phyloP scores from a whole-genome alignment of 1,140 invertebrate species.

The Plutomurus gul region DNA sequence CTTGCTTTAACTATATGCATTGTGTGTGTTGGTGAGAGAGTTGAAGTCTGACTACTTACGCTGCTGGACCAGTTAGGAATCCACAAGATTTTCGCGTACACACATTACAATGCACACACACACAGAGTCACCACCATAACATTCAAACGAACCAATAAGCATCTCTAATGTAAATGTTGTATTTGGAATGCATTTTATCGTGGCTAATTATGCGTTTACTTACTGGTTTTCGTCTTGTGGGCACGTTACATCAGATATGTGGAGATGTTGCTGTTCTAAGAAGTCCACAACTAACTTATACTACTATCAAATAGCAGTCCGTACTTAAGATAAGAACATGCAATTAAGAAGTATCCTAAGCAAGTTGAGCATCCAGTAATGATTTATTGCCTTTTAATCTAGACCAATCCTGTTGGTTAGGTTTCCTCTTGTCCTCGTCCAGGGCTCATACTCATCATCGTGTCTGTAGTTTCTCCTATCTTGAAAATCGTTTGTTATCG shows the following conservation, averaged over 20 bases:
- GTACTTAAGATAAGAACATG: conserved; percentile 25
- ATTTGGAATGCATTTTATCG: neutral
- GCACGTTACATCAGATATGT: neutral
- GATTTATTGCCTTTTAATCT: conserved; percentile 21
- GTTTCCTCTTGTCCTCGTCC: neutral
- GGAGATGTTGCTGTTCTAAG: neutral
- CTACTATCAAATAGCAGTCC: neutral
- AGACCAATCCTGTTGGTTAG: no score
- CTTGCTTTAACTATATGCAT: no score
- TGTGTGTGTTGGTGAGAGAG: no score
- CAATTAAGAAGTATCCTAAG: conserved; percentile 12
- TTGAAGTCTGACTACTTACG: no score
- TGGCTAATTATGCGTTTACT: neutral
- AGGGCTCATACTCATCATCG: neutral
- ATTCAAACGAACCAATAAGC: conserved; percentile 6
- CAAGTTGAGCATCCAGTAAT: conserved; percentile 2
- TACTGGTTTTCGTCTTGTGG: conserved; percentile 3
- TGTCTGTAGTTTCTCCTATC: neutral
- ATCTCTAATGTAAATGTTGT: neutral
- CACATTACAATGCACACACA: neutral
- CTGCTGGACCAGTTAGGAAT: neutral
- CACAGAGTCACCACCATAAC: neutral
- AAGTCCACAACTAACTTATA: neutral
- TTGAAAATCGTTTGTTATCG: neutral
- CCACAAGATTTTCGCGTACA: neutral